Evolutionary conservation across 2,797 vertebrate genomes (phyloP).

Genomic region (Calcarius lapponicus): DNA sequence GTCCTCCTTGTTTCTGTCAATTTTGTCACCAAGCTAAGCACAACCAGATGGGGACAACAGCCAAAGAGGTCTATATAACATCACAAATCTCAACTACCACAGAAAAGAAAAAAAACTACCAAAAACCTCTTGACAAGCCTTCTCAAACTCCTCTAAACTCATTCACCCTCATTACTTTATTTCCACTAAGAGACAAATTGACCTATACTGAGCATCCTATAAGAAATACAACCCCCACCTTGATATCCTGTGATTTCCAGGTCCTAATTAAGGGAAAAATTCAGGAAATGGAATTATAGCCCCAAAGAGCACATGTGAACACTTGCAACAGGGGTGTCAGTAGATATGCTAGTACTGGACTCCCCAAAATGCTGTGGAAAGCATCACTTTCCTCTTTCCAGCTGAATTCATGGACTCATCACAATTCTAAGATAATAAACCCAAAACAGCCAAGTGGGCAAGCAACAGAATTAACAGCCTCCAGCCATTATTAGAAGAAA

Average conservation of each 20-base stretch:
- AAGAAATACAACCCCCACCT: background rate
- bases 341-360: background rate
- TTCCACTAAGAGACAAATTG: background rate
- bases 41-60: background rate
- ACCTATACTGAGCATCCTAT: background rate
- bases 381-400: background rate
- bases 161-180: background rate
- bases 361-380: background rate
- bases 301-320: accelerated
- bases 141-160: background rate
- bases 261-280: background rate
- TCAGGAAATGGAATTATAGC: background rate
- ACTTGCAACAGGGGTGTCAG: background rate
- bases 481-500: background rate
- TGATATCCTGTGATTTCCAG: background rate
- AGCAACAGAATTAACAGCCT: background rate
- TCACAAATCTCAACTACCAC: background rate
- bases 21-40: background rate
- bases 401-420: background rate
- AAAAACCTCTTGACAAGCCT: accelerated
- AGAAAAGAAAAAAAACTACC: background rate
- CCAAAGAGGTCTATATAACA: background rate
- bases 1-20: background rate
- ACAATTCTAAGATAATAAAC: background rate
- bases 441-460: background rate